phyloP scores from a whole-genome alignment of 2,888 invertebrate genomes.

The Bursaphelenchus okinawaensis region DNA sequence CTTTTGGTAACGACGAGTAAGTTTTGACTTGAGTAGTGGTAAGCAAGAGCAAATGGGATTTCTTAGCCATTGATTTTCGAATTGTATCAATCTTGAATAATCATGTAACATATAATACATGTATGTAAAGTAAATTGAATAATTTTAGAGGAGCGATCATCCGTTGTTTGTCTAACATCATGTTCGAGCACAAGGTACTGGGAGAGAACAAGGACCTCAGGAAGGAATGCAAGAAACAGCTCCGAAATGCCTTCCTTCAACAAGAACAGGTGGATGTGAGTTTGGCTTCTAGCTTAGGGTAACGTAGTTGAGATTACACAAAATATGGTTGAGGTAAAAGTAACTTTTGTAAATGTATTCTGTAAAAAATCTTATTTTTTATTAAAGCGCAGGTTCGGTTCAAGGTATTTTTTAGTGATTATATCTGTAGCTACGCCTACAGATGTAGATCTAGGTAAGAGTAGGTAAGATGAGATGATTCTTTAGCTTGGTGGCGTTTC shows the following conservation, averaged over 20 bases:
- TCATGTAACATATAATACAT: background rate
- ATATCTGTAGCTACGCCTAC: no score
- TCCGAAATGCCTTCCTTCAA: conserved; percentile 82
- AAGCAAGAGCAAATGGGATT: no score
- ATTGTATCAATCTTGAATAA: background rate
- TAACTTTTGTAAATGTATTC: no score
- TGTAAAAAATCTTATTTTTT: no score
- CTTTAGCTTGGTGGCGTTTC: conserved; percentile 8
- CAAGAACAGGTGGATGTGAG: conserved; percentile 59
- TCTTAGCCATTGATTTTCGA: conserved; percentile 4
- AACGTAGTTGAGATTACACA: background rate
- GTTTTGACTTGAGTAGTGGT: conserved; percentile 14
- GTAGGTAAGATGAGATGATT: no score
- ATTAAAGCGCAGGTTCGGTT: no score
- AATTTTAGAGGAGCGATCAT: conserved; percentile 65
- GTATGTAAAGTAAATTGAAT: background rate
- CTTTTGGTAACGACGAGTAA: conserved; percentile 51
- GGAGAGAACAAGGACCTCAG: conserved; percentile 71
- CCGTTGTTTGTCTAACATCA: conserved; percentile 79
- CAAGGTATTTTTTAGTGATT: no score
- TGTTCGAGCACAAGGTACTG: conserved; percentile 67
- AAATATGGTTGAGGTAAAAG: no score
- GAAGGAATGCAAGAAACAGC: conserved; percentile 82
- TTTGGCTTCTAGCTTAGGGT: conserved; percentile 19
- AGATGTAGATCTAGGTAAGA: no score